phyloP scores from a whole-genome alignment of 2,113 vertebrate species.

The Saimiri boliviensis region DNA sequence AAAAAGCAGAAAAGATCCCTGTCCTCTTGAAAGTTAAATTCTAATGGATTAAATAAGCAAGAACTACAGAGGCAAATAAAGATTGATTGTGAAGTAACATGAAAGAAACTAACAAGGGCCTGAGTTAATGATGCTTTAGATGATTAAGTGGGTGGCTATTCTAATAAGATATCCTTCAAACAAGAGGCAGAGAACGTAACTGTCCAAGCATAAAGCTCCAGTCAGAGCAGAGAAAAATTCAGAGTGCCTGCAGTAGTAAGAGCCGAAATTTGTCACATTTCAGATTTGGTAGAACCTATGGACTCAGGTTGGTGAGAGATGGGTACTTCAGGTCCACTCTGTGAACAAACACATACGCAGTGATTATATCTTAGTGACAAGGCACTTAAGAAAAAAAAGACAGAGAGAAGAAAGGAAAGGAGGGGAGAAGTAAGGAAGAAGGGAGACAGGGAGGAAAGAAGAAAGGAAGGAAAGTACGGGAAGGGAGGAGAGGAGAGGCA shows the following conservation, averaged over 20 bases:
- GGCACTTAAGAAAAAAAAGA: neutral
- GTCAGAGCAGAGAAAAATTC: neutral
- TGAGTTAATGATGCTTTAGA: neutral
- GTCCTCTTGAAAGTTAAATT: neutral
- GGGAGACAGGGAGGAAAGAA: neutral
- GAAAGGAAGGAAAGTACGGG: fast-evolving
- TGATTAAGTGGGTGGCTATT: neutral
- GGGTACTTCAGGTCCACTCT: neutral
- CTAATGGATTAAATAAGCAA: neutral
- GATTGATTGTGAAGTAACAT: neutral
- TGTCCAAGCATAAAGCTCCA: neutral
- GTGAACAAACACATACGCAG: neutral
- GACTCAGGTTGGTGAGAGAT: neutral
- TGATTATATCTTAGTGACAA: neutral
- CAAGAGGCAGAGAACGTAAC: neutral
- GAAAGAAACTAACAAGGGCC: neutral
- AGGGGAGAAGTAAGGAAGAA: fast-evolving
- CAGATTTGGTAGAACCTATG: neutral
- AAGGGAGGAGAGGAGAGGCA: neutral
- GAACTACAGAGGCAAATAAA: neutral
- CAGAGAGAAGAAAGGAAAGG: fast-evolving
- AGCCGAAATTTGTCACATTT: no score
- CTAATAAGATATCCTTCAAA: neutral
- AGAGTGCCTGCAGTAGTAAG: neutral
- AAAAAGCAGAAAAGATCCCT: neutral